phyloP scores from a whole-genome alignment of 2,113 vertebrate species.

The rat (Rattus norvegicus) region DNA sequence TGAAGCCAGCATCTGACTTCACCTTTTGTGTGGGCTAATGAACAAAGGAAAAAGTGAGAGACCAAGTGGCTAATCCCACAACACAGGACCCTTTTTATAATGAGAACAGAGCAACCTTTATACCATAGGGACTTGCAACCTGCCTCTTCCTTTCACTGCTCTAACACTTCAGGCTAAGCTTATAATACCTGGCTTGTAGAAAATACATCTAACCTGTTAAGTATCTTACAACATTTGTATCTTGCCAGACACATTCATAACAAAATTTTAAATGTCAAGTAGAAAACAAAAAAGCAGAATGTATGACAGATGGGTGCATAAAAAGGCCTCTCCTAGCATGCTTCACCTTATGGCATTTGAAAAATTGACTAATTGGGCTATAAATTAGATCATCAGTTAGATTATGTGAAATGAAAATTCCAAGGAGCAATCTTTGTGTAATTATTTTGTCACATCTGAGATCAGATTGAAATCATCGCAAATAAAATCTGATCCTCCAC shows the following conservation, averaged over 20 bases:
- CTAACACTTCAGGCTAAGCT: not conserved
- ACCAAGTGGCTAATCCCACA: too few relatives aligned
- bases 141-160: not conserved
- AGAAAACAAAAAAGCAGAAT: not conserved
- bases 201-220: not conserved
- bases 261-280: slow-evolving; percentile 23
- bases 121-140: too few relatives aligned
- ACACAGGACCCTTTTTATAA: not conserved
- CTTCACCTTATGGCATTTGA: slow-evolving; percentile 39
- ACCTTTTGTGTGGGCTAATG: fast-evolving
- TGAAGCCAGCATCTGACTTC: fast-evolving
- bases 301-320: slow-evolving; percentile 12
- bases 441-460: slow-evolving; percentile 48
- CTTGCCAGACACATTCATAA: not conserved
- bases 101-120: not conserved
- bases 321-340: not conserved
- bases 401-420: slow-evolving; percentile 46
- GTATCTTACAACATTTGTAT: not conserved
- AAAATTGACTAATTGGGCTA: slow-evolving; percentile 48
- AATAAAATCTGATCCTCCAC: slow-evolving; percentile 53
- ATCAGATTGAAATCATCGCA: slow-evolving; percentile 51
- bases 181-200: not conserved
- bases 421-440: not conserved
- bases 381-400: slow-evolving; percentile 62
- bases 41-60: not conserved